Conservation (phyloP, 1,140 invertebrate species). For the Chionoecetes opilio region DNA sequence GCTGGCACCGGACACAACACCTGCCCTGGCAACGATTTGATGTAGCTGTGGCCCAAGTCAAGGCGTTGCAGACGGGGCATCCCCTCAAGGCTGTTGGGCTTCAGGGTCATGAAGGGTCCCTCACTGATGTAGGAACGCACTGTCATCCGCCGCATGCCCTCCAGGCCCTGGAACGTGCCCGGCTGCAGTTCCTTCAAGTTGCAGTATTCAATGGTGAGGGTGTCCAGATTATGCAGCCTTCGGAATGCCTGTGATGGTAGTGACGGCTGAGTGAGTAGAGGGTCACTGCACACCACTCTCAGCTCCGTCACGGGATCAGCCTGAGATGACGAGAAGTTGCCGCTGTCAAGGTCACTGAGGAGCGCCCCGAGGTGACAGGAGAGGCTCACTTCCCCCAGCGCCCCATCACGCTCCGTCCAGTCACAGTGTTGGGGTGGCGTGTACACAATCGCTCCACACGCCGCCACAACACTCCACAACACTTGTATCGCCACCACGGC, state of each 20-base stretch:
- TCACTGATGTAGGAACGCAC: conserved; percentile 91
- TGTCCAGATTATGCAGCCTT: conserved; percentile 89
- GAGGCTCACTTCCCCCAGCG: conserved; percentile 65
- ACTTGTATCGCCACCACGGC: not conserved
- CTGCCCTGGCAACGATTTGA: conserved; percentile 89
- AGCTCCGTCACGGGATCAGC: conserved; percentile 89
- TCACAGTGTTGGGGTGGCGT: conserved; percentile 71
- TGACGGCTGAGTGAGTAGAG: conserved; percentile 91
- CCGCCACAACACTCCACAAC: conserved; percentile 15
- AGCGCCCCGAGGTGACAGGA: conserved; percentile 81
- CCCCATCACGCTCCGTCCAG: conserved; percentile 58
- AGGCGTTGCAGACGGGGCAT: conserved; percentile 83
- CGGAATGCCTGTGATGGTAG: conserved; percentile 89
- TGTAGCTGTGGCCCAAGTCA: conserved; percentile 91
- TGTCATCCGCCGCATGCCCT: conserved; percentile 87
- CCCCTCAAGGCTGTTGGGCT: conserved; percentile 85
- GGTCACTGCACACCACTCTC: conserved; percentile 90
- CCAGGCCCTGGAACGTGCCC: conserved; percentile 90
- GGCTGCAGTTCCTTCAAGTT: conserved; percentile 92
- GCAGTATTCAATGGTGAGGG: conserved; percentile 90
- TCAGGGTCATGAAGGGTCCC: conserved; percentile 89
- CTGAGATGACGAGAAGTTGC: conserved; percentile 82
- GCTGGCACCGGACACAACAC: conserved; percentile 90
- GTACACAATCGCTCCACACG: conserved; percentile 44
- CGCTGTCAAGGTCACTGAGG: conserved; percentile 80